These are phyloP conservation scores for Cephalopholis sonnerati DNA, from an alignment of 2,113 vertebrate species.

Conservation along the genomic window DNA sequence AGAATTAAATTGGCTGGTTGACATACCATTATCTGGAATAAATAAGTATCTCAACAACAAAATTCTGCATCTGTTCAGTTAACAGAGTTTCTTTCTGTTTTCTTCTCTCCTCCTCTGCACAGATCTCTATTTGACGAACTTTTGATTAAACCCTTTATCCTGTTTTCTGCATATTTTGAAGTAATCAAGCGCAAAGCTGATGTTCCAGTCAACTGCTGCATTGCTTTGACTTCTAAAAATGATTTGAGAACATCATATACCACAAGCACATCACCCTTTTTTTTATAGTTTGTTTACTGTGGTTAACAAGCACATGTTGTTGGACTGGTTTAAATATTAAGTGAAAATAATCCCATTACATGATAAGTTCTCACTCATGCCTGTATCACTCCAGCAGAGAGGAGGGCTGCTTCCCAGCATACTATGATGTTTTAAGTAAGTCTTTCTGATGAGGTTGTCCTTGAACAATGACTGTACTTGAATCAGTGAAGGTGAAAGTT, in stretches of 20 bases:
- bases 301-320: neutral
- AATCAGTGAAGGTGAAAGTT: no score
- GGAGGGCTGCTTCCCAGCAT: no score
- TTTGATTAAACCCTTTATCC: slow-evolving; percentile 1
- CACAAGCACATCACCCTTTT: neutral
- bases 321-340: neutral
- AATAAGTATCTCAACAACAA: neutral
- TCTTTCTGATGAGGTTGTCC: no score
- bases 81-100: neutral
- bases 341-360: neutral
- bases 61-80: slow-evolving; percentile 21
- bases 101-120: neutral
- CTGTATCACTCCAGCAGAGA: neutral
- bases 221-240: neutral
- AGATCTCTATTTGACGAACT: neutral
- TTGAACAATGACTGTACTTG: no score
- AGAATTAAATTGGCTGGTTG: slow-evolving; percentile 28
- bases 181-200: neutral
- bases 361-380: neutral
- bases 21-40: neutral
- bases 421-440: no score
- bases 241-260: neutral
- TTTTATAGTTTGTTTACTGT: neutral
- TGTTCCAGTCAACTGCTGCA: neutral
- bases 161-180: slow-evolving; percentile 9